Evolutionary conservation across 2,113 vertebrate species (phyloP), one percentile per base, ranked within the genome.

Genomic region (Fregata magnificens): DNA sequence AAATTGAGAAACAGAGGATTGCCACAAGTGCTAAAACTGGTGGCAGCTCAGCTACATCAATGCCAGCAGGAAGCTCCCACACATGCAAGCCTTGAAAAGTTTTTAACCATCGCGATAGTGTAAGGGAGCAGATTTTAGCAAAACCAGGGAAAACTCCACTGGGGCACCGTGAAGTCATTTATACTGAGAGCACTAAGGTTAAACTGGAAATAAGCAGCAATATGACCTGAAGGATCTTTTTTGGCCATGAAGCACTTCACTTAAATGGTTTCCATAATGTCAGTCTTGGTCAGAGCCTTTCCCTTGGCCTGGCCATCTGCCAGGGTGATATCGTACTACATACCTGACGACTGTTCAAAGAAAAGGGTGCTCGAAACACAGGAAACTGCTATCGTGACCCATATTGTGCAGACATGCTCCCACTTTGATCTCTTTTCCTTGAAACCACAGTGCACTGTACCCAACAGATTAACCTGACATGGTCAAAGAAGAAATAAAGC

Each of bases 401-500:
- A 70, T 16, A 71, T 18, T 67, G 84, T 55, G 44, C 93, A 93
- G 96, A 80, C 90, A 32, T 7, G 61, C 55, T 96, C 84, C 73
- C 91, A 74, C 95, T 97, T 96, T 95, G 91, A 97, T 97, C 93
- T 92, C 87, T 53, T 91, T 2, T 26, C 90, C 95, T 85, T 80
- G 69, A 93, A 96, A 96, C 69, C 55, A 18, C 79, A 61, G 79
- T 1, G 11, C 5, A 11, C 72, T 66, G 19, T 42, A 90, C 88
- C 90, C 73, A 55, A 22, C 61, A 50, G 69, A 91, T 86, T 65
- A 86, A 93, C 74, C 84, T 36, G 72, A 52, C 5, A 1, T 20
- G 89, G 88, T 19, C 84, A 77, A 45, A 89, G 69, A 76, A 59
- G 78, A 91, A 91, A 85, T 36, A 55, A 90, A 86, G 77, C 56